These are phyloP conservation scores for Amblyteles armatorius DNA, from an alignment of 2,888 invertebrate species.

Conservation along the genomic window DNA sequence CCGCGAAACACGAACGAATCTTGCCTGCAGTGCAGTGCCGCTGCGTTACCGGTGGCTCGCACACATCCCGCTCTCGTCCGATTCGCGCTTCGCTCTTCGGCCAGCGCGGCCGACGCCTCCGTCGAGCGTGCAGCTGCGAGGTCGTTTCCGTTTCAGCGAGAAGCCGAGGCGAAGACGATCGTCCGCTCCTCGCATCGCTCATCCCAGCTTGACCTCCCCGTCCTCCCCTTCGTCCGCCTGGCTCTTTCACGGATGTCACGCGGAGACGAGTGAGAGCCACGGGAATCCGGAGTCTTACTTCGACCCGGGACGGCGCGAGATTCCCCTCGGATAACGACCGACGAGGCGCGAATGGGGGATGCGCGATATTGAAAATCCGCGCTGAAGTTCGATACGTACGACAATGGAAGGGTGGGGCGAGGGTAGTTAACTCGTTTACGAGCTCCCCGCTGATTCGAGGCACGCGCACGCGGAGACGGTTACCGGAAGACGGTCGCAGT, in stretches of 20 bases:
- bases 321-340: conserved; percentile 14
- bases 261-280: conserved; percentile 34
- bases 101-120: conserved; percentile 19
- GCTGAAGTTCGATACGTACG: conserved; percentile 47
- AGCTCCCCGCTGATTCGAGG: background rate
- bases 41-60: background rate
- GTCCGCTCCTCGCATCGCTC: conserved; percentile 36
- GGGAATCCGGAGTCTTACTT: background rate
- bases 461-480: background rate
- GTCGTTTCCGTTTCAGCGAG: conserved; percentile 40
- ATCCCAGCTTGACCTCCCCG: conserved; percentile 49
- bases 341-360: conserved; percentile 43
- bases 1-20: conserved; percentile 67
- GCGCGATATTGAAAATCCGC: conserved; percentile 62
- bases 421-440: conserved; percentile 58
- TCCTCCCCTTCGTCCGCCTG: conserved; percentile 37
- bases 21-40: conserved; percentile 13
- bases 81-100: background rate
- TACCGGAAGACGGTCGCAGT: conserved; percentile 13
- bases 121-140: conserved; percentile 6
- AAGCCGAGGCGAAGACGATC: conserved; percentile 37
- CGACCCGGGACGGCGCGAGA: background rate
- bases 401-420: conserved; percentile 27
- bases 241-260: conserved; percentile 35
- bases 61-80: conserved; percentile 12